Evolutionary conservation across 2,113 vertebrate genomes (phyloP), one percentile per base, ranked within the genome.

Genomic region (Axis porcinus): DNA sequence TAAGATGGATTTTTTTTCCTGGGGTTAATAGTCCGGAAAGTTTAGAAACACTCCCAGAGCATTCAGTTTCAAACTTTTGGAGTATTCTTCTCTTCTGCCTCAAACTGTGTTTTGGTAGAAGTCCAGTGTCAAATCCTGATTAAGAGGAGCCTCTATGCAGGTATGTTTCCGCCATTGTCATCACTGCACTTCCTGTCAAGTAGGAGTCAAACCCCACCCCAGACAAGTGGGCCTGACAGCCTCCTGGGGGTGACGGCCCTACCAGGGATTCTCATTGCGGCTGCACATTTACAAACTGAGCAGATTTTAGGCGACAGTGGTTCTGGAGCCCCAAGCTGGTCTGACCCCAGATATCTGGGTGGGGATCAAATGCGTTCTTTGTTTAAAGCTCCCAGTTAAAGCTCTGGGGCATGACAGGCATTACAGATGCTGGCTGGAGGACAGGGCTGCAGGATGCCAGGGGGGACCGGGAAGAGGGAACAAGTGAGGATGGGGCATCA

Each of bases 211-310:
- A 36, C 36, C 14, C 54, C 7, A 17, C 9, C 2, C 55, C 16
- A 54, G 62, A 10, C 36, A 7, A 7, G 25, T 3, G 25, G 25
- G 5, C 52, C 19, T 7, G 1, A 36, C 15, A 7, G 2, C 43
- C 52, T 57, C 43, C 58, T 40, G 28, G 43, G 50, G 52, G 60
- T 10, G 21, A 19, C 4, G 0, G 67, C 7, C 43, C 43, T 7
- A 1, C n/a, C 40, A 10, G 23, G 30, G 58, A 3, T 4, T 28
- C 30, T 82, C 33, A 4, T 4, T 45, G 3, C 2, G 0, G 27
- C 54, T 17, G 28, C 27, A 16, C 0, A 0, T 30, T 62, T 57
- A 19, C n/a, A 47, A 13, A 50, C 12, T 5, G 10, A 43, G 27
- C 27, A 2, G 13, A 47, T 23, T n/a, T 27, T 23, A 60, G 30